Conservation (phyloP, 2,797 vertebrate species). For the Poecile montanus region DNA sequence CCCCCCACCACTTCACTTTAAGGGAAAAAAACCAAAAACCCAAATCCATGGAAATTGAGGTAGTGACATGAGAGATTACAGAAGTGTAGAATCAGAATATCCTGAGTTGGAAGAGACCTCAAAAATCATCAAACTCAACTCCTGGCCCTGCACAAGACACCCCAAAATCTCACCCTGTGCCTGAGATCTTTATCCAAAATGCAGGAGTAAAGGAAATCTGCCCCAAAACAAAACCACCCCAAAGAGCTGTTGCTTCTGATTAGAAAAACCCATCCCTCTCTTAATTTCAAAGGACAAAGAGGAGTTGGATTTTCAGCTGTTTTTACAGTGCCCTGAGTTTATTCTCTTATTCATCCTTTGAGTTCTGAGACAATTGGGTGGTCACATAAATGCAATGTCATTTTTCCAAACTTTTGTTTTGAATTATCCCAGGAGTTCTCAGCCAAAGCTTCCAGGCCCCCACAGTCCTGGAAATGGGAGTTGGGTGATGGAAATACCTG, state of each 20-base stretch:
- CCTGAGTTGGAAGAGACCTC: background rate
- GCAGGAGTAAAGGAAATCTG: background rate
- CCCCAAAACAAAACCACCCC: background rate
- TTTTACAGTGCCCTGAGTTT: background rate
- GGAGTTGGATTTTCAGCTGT: background rate
- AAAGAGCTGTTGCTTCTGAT: background rate
- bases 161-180: background rate
- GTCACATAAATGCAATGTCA: background rate
- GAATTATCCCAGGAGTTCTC: background rate
- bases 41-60: background rate
- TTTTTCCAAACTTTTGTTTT: background rate
- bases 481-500: background rate
- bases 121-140: background rate
- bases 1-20: background rate
- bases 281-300: background rate
- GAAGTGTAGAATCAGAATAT: background rate
- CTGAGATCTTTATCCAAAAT: background rate
- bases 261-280: background rate
- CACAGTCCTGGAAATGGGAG: background rate
- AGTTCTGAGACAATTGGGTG: background rate
- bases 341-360: background rate
- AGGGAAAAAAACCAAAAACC: background rate
- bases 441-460: background rate
- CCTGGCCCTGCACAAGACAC: background rate
- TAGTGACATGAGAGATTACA: fast-evolving